phyloP scores from a whole-genome alignment of 2,888 invertebrate species.

The Stratiomys singularior region DNA sequence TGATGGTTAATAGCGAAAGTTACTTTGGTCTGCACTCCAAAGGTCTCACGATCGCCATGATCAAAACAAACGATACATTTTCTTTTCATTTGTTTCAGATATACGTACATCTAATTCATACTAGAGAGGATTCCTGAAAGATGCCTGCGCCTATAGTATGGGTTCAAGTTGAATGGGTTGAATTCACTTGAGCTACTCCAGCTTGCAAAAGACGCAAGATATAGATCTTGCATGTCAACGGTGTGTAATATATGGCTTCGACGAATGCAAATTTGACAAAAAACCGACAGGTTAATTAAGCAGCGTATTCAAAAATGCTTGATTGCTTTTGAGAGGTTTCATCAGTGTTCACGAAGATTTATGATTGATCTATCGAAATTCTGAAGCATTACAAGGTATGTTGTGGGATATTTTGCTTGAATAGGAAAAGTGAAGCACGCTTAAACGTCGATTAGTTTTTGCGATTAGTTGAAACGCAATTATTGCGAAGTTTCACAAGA shows the following conservation, averaged over 20 bases:
- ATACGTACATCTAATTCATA: background rate
- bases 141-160: background rate
- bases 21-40: background rate
- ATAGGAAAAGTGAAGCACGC: conserved; percentile 1
- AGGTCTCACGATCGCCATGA: conserved; percentile 28
- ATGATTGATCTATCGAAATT: background rate
- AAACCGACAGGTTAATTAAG: conserved; percentile 26
- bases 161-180: background rate
- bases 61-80: conserved; percentile 20
- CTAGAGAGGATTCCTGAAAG: background rate
- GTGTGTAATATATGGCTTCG: conserved; percentile 17
- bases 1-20: conserved; percentile 27
- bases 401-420: background rate
- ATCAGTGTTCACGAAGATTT: background rate
- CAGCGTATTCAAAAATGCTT: background rate
- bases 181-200: background rate
- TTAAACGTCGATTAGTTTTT: too few relatives aligned
- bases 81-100: background rate
- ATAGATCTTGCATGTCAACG: conserved; percentile 1
- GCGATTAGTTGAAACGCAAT: background rate
- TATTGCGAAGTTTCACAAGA: background rate
- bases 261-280: conserved; percentile 18
- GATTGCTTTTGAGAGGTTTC: conserved; percentile 2
- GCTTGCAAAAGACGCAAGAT: background rate
- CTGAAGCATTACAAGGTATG: background rate